These are phyloP conservation scores for Cirrhinus mrigala DNA, from an alignment of 2,797 vertebrate genomes.

Conservation along the genomic window DNA sequence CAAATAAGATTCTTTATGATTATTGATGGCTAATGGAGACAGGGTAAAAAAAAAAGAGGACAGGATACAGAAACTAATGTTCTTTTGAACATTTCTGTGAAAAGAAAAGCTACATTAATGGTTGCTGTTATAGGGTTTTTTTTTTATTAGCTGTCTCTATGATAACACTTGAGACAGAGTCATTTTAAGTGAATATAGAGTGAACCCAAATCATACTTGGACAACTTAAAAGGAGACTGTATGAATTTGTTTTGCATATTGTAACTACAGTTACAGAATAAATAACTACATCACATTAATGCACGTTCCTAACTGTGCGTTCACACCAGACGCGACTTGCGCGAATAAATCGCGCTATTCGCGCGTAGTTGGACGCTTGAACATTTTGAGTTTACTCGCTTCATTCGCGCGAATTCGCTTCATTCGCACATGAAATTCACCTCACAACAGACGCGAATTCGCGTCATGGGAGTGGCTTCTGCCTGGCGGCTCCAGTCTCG, in stretches of 20 bases:
- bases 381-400: too few relatives aligned
- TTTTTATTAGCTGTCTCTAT: background rate
- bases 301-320: too few relatives aligned
- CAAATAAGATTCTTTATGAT: slow-evolving; percentile 53
- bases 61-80: slow-evolving; percentile 50
- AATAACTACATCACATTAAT: too few relatives aligned
- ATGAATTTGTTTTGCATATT: background rate
- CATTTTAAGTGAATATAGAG: background rate
- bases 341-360: too few relatives aligned
- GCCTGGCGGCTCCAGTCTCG: too few relatives aligned
- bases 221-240: background rate
- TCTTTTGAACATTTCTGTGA: slow-evolving; percentile 17
- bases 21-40: slow-evolving; percentile 57
- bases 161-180: background rate
- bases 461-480: too few relatives aligned
- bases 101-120: slow-evolving; percentile 4
- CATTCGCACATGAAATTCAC: too few relatives aligned
- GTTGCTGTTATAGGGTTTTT: background rate
- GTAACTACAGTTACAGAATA: background rate
- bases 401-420: too few relatives aligned
- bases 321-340: too few relatives aligned
- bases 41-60: slow-evolving; percentile 31
- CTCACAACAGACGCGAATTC: too few relatives aligned
- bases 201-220: background rate
- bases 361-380: too few relatives aligned